A percentile compares a stretch with the other conserved stretches of the same genome.
phyloP scores from a whole-genome alignment of 2,888 invertebrate species.

The Saturnia pavonia region DNA sequence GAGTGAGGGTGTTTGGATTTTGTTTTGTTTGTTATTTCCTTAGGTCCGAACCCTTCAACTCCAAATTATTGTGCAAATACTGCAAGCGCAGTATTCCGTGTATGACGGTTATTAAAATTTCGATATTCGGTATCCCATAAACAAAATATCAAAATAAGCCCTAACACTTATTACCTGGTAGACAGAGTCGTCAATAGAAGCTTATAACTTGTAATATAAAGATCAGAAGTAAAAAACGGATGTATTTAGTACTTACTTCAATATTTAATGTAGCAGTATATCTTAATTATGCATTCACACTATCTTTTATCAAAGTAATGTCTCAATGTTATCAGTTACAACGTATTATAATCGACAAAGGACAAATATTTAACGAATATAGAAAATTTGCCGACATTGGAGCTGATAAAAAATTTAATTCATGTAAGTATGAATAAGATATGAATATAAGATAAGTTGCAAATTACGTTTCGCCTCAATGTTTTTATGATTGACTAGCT shows the following conservation, averaged over 20 bases:
- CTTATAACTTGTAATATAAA: background rate
- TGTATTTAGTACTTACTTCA: background rate
- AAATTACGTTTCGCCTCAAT: no score
- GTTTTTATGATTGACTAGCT: no score
- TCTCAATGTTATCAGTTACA: constrained; percentile 12
- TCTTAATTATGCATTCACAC: background rate
- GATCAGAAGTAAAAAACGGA: background rate
- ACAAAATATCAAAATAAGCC: no score
- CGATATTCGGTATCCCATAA: no score
- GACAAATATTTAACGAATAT: background rate
- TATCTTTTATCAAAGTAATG: background rate
- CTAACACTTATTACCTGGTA: background rate
- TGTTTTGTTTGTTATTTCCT: no score
- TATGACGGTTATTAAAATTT: no score
- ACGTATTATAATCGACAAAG: background rate
- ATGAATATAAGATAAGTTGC: background rate
- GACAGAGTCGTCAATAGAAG: background rate
- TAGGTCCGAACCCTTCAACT: no score
- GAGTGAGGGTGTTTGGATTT: no score
- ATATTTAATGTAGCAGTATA: background rate
- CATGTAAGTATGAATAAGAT: no score
- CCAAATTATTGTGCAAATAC: no score
- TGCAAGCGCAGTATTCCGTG: no score
- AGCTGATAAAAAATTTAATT: background rate
- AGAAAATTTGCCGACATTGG: background rate